Evolutionary conservation across 2,797 vertebrate genomes (phyloP), one percentile per base, ranked within the genome.

Genomic region (Vireo griseus): DNA sequence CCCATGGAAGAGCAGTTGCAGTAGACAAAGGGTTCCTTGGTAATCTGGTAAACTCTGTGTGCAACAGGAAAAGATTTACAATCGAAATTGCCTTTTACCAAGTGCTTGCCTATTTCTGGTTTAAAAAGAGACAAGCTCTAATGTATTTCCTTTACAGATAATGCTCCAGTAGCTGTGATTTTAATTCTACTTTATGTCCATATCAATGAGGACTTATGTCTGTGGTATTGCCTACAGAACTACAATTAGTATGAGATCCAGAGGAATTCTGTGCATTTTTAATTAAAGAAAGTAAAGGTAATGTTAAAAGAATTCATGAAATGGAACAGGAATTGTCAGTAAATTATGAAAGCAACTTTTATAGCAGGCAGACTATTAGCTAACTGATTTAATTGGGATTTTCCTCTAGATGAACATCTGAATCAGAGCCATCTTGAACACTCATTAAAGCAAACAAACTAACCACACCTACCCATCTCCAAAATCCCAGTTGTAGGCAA

Each of bases 401-500:
- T 92, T 86, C 55, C 45, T 61, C 33, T 55, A 63, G 61, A 54
- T 26, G 25, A 83, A 16, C 18, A 20, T 37, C 47, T 89, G 52
- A 78, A 55, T 62, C 13, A 52, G n/a, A 86, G 33, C 10, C 37
- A 47, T 40, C 47, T 15, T 55, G 55, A 78, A 35, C 26, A 55
- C 4, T 71, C 11, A 37, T 31, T 63, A 18, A 51, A 48, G 42
- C 28, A 61, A 57, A 79, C 17, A 29, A 63, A 57, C 33, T 29
- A 52, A 40, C 12, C 28, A 33, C 39, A 95, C 97, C 21, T 98
- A 99, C 99, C 99, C 98, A 1, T 99, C 98, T 76, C 99, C 98
- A 21, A 99, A 96, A 95, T 98, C 98, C 99, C 99, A 99, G 6
- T 71, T 98, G 72, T 99, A 99, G 79, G 97, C 97, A 94, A 99